phyloP scores from a whole-genome alignment of 2,113 vertebrate species.

The Gnathonemus echidnorhynchus region DNA sequence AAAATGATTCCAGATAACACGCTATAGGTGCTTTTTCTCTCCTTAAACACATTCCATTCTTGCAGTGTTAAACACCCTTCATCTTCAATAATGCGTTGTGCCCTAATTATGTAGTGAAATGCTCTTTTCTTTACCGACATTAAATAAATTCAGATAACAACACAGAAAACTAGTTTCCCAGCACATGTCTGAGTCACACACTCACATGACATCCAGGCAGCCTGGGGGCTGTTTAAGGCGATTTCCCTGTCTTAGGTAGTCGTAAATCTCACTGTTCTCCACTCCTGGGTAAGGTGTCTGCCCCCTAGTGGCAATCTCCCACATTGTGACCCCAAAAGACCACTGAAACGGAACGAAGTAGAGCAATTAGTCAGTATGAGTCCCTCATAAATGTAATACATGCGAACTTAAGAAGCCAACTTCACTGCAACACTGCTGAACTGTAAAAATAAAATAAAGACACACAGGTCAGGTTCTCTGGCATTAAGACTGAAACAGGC shows the following conservation, averaged over 20 bases:
- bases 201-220: conserved; percentile 84
- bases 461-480: not conserved
- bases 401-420: not conserved
- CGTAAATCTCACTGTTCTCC: conserved; percentile 89
- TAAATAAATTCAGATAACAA: not conserved
- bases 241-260: conserved; percentile 83
- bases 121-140: not conserved
- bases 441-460: not conserved
- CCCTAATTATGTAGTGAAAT: not conserved
- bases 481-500: not conserved
- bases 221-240: conserved; percentile 84
- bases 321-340: conserved; percentile 94
- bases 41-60: not conserved
- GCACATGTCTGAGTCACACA: not conserved
- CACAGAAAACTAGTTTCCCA: not conserved
- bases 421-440: not conserved
- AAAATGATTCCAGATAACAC: too few species aligned
- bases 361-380: not conserved
- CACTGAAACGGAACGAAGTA: conserved; percentile 58
- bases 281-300: conserved; percentile 87
- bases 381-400: not conserved
- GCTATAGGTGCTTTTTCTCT: not conserved
- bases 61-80: not conserved
- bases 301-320: conserved; percentile 85
- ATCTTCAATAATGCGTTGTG: not conserved